These are phyloP conservation scores for Melanerpes formicivorus DNA, from an alignment of 2,113 vertebrate genomes.

Conservation along the genomic window DNA sequence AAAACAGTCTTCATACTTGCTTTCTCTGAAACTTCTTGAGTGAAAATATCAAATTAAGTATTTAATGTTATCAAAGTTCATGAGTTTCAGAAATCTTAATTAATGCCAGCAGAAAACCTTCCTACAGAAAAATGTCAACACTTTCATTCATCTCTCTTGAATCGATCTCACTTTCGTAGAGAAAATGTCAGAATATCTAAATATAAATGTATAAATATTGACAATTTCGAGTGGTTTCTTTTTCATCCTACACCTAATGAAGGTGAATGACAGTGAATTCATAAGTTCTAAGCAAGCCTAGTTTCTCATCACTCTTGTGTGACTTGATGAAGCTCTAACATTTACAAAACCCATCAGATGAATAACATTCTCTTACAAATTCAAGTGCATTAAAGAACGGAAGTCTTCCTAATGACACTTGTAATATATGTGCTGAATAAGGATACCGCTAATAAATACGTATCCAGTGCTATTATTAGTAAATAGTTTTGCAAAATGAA, in stretches of 20 bases:
- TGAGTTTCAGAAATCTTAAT: conserved; percentile 30
- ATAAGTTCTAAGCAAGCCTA: neutral
- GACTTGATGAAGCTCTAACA: conserved; percentile 1
- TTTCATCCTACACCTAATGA: conserved; percentile 29
- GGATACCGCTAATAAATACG: conserved; percentile 38
- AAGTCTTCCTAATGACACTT: conserved; percentile 41
- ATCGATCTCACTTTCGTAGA: neutral
- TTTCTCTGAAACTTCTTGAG: neutral
- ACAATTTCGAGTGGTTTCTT: neutral
- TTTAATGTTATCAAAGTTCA: conserved; percentile 5
- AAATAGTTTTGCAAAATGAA: conserved; percentile 33
- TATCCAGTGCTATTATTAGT: conserved; percentile 19
- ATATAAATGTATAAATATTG: conserved; percentile 56
- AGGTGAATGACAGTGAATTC: conserved; percentile 33
- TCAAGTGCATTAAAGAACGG: conserved; percentile 20
- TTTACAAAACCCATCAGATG: conserved; percentile 55
- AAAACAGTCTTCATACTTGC: neutral
- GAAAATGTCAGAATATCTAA: conserved; percentile 36
- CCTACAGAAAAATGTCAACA: conserved; percentile 19
- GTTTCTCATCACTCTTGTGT: neutral
- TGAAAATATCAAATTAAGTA: conserved; percentile 4
- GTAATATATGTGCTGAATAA: conserved; percentile 29
- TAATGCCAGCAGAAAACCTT: conserved; percentile 24
- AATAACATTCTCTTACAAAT: conserved; percentile 58
- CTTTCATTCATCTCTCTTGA: conserved; percentile 3